Evolutionary conservation across 64 coral and sea anemone genomes (phyloP), one percentile per base, ranked within the genome.

Genomic region (Actinia equina): DNA sequence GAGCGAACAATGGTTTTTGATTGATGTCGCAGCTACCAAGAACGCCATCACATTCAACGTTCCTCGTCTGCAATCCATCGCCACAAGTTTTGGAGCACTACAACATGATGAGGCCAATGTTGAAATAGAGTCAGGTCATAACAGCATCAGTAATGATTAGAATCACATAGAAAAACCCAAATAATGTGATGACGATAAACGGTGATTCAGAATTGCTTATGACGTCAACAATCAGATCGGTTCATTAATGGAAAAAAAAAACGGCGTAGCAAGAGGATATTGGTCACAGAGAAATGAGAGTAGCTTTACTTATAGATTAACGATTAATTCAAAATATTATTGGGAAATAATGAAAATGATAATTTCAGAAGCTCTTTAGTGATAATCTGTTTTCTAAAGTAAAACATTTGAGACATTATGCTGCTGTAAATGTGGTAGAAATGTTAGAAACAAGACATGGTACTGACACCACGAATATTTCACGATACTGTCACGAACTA

Each of bases 41-140:
- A 59, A 69, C 79, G 77, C 86, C 77, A 77, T 86, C 78, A 74
- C 94, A 95, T 26, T 83, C 30, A 0, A 95, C 94, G 27, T 10
- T 77, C 89, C 94, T 88, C 19, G 43, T 44, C 65, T 97, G 94
- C 14, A 86, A 74, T n/a, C 94, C 94, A 23, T 84, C 74, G 83
- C 89, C 92, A 79, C 94, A 97, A 17, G 87, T 82, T 71, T 87
- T 90, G 17, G 94, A 93, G 44, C 94, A 97, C 94, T 97, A 70
- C 26, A 85, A 54, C 16, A 81, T 52, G 49, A 81, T 81, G 10
- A 81, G 42, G 78, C 42, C 49, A 16, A 52, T 81, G 69, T 74
- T 74, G 23, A 74, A 74, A 74, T 27, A 10, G 69, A 30, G 15
- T 41, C 1, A 74, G 3, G 69, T 74, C 41, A 30, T 74, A 42